Evolutionary conservation across 2,113 vertebrate species (phyloP), one percentile per base, ranked within the genome.

Genomic region (Lophius piscatorius): DNA sequence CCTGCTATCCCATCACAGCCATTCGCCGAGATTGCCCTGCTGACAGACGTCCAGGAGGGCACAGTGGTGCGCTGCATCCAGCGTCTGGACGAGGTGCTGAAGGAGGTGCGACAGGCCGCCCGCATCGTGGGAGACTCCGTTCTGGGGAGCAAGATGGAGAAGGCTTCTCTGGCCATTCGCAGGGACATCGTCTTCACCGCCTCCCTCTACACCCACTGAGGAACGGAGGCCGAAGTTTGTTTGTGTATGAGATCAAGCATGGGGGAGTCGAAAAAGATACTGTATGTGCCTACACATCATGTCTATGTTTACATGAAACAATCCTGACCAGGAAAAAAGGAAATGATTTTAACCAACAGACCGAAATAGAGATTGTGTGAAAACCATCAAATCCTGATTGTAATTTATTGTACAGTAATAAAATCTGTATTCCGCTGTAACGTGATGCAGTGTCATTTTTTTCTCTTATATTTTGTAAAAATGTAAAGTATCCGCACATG

Each of bases 111-210:
- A 4, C 93, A 94, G 45, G 95, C 95, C 0, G 95, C 95, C 11
- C 93, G 94, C 11, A 91, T 96, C 20, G 91, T 96, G 0, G 95
- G 95, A 0, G 95, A 97, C 83, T 94, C 95, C 0, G 94, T 94
- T 9, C 86, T 97, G 26, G 92, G 93, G 6, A 94, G 94, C 69
- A 96, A 96, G 87, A 95, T 97, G 95, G 95, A 97, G 82, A 88
- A 81, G 0, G 94, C 94, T 0, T 95, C 94, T 3, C 88, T 94
- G 31, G 80, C 95, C 72, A 92, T 97, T 39, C 93, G 94, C 74
- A 88, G 95, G 52, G 95, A 97, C 90, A 97, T 97, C 0, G 94
- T 97, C 63, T 97, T 97, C 74, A 94, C 94, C 0, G 95, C 95
- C 29, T 96, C 95, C 35, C 93, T 97, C 33, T 97, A 97, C 65